Evolutionary conservation across 1,140 invertebrate species (phyloP).

Genomic region (Contarinia nasturtii): DNA sequence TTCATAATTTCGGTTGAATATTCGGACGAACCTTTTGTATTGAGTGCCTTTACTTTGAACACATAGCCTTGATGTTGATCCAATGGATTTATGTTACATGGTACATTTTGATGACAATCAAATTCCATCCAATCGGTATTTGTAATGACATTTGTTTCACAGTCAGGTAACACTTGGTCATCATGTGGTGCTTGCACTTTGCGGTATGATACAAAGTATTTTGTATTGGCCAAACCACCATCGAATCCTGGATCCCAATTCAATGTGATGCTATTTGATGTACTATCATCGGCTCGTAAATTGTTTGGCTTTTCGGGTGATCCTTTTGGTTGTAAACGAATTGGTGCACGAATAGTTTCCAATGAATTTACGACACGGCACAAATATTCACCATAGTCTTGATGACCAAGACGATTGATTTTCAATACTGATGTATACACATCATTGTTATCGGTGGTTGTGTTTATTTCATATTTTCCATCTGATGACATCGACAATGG

Average conservation of each 20-base stretch:
- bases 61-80: constrained; percentile 67
- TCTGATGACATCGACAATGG: constrained; percentile 57
- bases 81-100: constrained; percentile 66
- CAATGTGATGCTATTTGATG: constrained; percentile 55
- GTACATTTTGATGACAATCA: constrained; percentile 64
- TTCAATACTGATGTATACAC: constrained; percentile 62
- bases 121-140: constrained; percentile 54
- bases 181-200: constrained; percentile 34
- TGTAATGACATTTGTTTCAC: constrained; percentile 35
- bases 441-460: constrained; percentile 61
- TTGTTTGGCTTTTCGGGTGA: constrained; percentile 62
- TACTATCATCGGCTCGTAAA: constrained; percentile 44
- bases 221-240: constrained; percentile 65
- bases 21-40: constrained; percentile 64
- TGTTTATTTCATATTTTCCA: constrained; percentile 68
- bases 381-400: constrained; percentile 78
- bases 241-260: constrained; percentile 78
- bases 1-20: constrained; percentile 63
- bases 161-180: constrained; percentile 36
- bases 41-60: constrained; percentile 73
- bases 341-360: constrained; percentile 54
- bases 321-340: constrained; percentile 63
- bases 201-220: constrained; percentile 63
- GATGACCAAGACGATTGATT: constrained; percentile 52
- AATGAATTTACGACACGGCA: constrained; percentile 64